A percentile compares a stretch with the other conserved stretches of the same genome.
These are phyloP conservation scores for Gnathonemus echidnorhynchus DNA, from an alignment of 2,113 vertebrate genomes.

Conservation along the genomic window DNA sequence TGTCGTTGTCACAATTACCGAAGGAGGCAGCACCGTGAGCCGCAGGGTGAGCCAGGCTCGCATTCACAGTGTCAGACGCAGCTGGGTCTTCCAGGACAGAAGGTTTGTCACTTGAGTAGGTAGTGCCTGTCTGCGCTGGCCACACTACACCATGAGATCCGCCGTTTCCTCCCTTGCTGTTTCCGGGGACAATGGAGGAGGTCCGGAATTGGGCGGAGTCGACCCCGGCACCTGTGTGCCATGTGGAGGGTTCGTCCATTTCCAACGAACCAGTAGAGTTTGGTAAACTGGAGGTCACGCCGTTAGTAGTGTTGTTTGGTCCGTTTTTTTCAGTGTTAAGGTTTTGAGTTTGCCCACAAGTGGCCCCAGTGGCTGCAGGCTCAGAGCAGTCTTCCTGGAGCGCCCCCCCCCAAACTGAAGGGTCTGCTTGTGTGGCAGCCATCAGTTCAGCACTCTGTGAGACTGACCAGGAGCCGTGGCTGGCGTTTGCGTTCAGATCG, in stretches of 20 bases:
- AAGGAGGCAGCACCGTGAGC: constrained; percentile 67
- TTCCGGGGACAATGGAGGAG: constrained; percentile 77
- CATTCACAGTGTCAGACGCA: constrained; percentile 95
- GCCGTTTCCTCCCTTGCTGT: constrained; percentile 69
- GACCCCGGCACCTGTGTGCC: constrained; percentile 68
- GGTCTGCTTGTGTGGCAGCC: constrained; percentile 72
- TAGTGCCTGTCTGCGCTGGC: constrained; percentile 69
- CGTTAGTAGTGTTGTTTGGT: constrained; percentile 99
- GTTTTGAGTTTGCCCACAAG: constrained; percentile 85
- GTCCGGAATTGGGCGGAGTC: constrained; percentile 65
- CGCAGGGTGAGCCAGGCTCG: constrained; percentile 82
- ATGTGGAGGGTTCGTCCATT: constrained; percentile 71
- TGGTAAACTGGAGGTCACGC: constrained; percentile 98
- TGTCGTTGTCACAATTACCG: constrained; percentile 71
- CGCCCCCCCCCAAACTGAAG: constrained; percentile 69
- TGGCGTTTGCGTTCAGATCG: constrained; percentile 90
- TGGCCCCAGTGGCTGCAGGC: constrained; percentile 83
- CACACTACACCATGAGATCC: constrained; percentile 82
- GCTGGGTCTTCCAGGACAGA: constrained; percentile 72
- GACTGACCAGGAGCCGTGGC: constrained; percentile 88
- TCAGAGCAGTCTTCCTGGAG: constrained; percentile 75
- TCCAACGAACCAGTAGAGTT: constrained; percentile 89
- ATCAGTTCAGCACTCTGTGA: constrained; percentile 75
- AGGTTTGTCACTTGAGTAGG: constrained; percentile 83
- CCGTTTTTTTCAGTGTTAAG: constrained; percentile 95